Percentiles rank a stretch among this genome's conserved stretches.
Conservation (phyloP, 2,797 vertebrate genomes). For the Sebastolobus altivelis region DNA sequence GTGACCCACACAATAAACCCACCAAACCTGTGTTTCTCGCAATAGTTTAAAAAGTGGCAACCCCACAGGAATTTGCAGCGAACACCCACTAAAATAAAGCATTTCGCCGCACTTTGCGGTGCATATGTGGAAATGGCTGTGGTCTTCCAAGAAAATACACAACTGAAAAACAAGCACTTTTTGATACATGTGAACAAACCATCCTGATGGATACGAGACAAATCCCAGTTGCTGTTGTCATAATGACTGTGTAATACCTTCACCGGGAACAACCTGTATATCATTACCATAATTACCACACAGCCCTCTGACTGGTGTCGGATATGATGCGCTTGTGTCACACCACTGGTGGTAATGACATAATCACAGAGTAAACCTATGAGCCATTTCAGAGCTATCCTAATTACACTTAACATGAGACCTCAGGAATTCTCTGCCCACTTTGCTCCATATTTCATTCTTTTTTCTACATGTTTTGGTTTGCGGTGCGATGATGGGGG, state of each 20-base stretch:
- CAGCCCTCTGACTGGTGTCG: constrained; percentile 47
- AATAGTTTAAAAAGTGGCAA: constrained; percentile 48
- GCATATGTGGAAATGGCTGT: constrained; percentile 37
- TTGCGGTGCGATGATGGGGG: constrained; percentile 50
- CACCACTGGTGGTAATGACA: constrained; percentile 52
- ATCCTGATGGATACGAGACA: constrained; percentile 7
- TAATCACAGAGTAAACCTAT: constrained; percentile 57
- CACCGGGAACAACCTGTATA: constrained; percentile 46
- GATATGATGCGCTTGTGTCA: constrained; percentile 57
- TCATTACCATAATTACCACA: constrained; percentile 58
- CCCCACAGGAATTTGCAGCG: constrained; percentile 48
- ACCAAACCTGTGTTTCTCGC: constrained; percentile 31
- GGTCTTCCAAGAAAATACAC: constrained; percentile 36
- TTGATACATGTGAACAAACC: constrained; percentile 16
- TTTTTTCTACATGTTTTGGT: constrained; percentile 49
- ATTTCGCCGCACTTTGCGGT: constrained; percentile 23
- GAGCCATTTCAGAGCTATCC: constrained; percentile 65
- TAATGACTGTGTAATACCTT: constrained; percentile 46
- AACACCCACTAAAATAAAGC: constrained; percentile 43
- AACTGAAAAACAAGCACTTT: constrained; percentile 33
- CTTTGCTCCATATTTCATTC: constrained; percentile 48
- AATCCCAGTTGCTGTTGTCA: constrained; percentile 52
- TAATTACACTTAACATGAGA: constrained; percentile 70
- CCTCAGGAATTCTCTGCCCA: constrained; percentile 67
- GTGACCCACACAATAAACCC: constrained; percentile 39